phyloP scores from a whole-genome alignment of 35 echinoderm and acorn worm species.

The Amphiura filiformis region DNA sequence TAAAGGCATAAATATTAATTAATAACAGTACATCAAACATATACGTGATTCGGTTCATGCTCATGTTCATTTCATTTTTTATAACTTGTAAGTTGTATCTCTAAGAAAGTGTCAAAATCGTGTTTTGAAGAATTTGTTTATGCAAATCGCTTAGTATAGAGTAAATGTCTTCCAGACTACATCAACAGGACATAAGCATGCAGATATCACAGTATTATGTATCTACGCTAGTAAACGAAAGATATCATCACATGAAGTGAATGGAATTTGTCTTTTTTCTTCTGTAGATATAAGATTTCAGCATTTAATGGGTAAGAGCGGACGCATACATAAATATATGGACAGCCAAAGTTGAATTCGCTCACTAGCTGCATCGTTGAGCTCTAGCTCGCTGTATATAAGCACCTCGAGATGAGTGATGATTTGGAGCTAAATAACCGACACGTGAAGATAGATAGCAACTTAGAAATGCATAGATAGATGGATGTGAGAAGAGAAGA shows the following conservation, averaged over 20 bases:
- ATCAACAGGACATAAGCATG: too few relatives aligned
- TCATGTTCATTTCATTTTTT: too few relatives aligned
- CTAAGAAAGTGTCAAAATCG: too few relatives aligned
- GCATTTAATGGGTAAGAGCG: neutral
- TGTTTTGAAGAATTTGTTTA: too few relatives aligned
- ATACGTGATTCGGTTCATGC: too few relatives aligned
- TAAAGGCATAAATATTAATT: too few relatives aligned
- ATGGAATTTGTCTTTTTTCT: neutral
- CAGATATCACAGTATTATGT: too few relatives aligned
- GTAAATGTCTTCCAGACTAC: too few relatives aligned
- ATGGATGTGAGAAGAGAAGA: slow-evolving; percentile 5
- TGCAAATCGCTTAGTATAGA: too few relatives aligned
- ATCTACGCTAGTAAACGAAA: neutral
- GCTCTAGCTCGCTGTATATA: neutral
- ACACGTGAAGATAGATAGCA: slow-evolving; percentile 7
- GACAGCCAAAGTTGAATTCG: neutral
- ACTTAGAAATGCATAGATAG: slow-evolving; percentile 2
- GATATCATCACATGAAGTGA: neutral
- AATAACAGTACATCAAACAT: too few relatives aligned
- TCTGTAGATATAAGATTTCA: neutral
- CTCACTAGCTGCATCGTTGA: neutral
- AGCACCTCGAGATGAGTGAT: neutral
- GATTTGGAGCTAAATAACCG: neutral
- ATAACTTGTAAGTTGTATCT: too few relatives aligned
- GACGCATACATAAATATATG: neutral